phyloP scores from a whole-genome alignment of 2,113 vertebrate species.

The Perca flavescens region DNA sequence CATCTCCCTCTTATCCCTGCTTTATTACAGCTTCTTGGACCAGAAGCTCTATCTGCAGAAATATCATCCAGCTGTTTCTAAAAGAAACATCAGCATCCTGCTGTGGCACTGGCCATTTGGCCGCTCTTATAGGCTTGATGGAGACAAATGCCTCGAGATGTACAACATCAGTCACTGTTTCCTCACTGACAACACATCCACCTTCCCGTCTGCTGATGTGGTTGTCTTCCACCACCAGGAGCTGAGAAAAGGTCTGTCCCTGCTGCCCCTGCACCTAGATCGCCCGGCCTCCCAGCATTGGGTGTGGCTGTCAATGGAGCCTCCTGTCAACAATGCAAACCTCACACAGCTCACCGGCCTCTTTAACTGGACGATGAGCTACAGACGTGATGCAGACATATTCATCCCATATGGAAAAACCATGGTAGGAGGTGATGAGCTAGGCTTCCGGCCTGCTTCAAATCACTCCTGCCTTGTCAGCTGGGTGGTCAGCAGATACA shows the following conservation, averaged over 20 bases:
- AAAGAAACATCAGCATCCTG: conserved; percentile 79
- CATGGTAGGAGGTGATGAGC: conserved; percentile 34
- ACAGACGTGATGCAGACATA: conserved; percentile 89
- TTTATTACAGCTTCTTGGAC: conserved; percentile 25
- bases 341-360: conserved; percentile 75
- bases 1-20: conserved; percentile 19
- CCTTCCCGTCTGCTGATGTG: conserved; percentile 76
- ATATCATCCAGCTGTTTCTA: background rate
- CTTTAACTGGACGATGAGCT: conserved; percentile 94
- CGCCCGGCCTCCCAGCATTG: conserved; percentile 84
- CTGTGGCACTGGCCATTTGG: conserved; percentile 91
- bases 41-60: background rate
- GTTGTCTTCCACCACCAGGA: conserved; percentile 90
- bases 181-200: conserved; percentile 77
- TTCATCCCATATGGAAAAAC: conserved; percentile 89
- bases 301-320: conserved; percentile 92
- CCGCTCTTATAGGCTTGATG: conserved; percentile 68
- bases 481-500: conserved; percentile 86
- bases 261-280: conserved; percentile 71
- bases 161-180: conserved; percentile 81
- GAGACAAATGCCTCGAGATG: conserved; percentile 74
- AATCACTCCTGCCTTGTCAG: conserved; percentile 84
- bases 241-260: conserved; percentile 42
- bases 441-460: conserved; percentile 42
- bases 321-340: conserved; percentile 84